These are phyloP conservation scores for Jacana jacana DNA, from an alignment of 2,113 vertebrate species.

Conservation along the genomic window DNA sequence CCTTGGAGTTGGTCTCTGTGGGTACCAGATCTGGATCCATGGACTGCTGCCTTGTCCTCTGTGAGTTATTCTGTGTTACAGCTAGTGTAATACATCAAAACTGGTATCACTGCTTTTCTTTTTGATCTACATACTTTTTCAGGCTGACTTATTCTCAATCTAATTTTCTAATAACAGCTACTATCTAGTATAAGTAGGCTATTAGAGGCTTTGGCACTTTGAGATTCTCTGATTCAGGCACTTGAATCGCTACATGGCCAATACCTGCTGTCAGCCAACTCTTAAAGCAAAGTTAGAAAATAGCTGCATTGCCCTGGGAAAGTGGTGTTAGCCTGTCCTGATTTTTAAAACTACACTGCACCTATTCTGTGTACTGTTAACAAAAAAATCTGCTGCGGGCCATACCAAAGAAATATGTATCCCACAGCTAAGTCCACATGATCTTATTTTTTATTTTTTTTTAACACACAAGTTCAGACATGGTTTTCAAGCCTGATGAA, in stretches of 20 bases:
- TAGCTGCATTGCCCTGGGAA: neutral
- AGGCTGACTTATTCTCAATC: neutral
- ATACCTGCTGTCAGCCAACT: neutral
- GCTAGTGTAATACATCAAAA: neutral
- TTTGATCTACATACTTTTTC: neutral
- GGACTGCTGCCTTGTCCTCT: neutral
- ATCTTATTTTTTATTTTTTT: neutral
- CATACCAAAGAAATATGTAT: neutral
- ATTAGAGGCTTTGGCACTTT: neutral
- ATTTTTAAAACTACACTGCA: neutral
- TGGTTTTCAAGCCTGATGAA: constrained; percentile 17
- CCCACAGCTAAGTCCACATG: constrained; percentile 13
- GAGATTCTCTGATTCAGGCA: neutral
- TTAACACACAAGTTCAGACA: constrained; percentile 42
- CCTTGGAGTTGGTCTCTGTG: neutral
- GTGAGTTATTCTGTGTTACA: neutral
- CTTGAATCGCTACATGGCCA: neutral
- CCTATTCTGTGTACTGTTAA: neutral
- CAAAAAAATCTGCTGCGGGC: neutral
- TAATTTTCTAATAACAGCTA: neutral
- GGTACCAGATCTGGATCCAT: neutral
- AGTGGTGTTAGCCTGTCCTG: neutral
- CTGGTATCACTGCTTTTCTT: neutral
- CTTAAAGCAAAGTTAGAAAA: neutral
- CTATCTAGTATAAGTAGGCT: neutral